A percentile compares a stretch with the other conserved stretches of the same genome.
Evolutionary conservation across 2,113 vertebrate genomes (phyloP).

Genomic region (Labrus mixtus): DNA sequence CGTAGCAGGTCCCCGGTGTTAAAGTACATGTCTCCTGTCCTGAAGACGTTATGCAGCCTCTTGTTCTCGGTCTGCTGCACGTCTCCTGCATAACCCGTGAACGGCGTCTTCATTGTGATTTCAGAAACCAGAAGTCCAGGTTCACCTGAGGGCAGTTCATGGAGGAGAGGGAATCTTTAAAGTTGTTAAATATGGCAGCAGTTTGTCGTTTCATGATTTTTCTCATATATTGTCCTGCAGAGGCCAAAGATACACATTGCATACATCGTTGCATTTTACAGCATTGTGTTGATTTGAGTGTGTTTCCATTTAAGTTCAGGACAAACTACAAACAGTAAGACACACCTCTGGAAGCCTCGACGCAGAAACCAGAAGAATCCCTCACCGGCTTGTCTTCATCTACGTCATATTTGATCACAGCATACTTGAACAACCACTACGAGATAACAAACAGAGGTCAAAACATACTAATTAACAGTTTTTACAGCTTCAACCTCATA

Average conservation of each 20-base stretch:
- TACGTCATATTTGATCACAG: slow-evolving; percentile 86
- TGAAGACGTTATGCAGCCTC: slow-evolving; percentile 84
- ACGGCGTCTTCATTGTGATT: slow-evolving; percentile 80
- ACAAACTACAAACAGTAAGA: background rate
- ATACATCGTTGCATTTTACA: background rate
- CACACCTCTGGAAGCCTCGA: slow-evolving; percentile 83
- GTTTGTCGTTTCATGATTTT: background rate
- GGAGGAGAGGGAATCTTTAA: fast-evolving
- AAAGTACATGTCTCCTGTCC: slow-evolving; percentile 88
- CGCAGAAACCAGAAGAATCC: slow-evolving; percentile 85
- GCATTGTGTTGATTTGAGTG: no score
- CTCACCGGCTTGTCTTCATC: slow-evolving; percentile 82
- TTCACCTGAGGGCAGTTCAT: slow-evolving; percentile 78
- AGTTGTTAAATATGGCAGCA: background rate
- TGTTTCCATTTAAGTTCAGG: background rate
- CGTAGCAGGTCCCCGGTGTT: slow-evolving; percentile 87
- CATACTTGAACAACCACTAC: slow-evolving; percentile 49
- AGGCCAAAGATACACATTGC: background rate
- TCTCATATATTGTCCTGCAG: background rate
- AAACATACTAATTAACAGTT: background rate
- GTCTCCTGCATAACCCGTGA: slow-evolving; percentile 84
- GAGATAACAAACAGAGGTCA: background rate
- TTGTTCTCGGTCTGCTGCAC: slow-evolving; percentile 87
- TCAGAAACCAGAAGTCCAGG: slow-evolving; percentile 84
- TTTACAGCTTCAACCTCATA: background rate